Evolutionary conservation across 2,888 invertebrate genomes (phyloP).

Genomic region (Deilephila elpenor): DNA sequence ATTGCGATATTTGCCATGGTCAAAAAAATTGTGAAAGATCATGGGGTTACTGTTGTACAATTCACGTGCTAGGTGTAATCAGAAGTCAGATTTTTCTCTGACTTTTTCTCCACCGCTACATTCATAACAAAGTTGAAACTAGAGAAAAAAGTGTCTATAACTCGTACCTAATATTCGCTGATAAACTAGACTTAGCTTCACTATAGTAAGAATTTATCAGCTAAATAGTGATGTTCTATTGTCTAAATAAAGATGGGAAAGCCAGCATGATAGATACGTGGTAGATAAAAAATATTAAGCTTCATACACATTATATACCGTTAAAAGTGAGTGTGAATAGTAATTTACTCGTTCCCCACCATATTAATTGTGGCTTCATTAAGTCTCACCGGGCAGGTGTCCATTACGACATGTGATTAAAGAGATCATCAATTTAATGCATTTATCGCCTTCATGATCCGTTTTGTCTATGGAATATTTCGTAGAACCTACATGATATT

Average conservation of each 20-base stretch:
- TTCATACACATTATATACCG: neutral
- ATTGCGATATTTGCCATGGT: neutral
- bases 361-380: conserved; percentile 11
- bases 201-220: neutral
- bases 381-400: neutral
- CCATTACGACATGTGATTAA: conserved; percentile 1
- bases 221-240: neutral
- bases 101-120: too few relatives aligned
- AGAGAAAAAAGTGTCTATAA: too few relatives aligned
- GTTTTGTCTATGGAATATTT: neutral
- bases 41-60: too few relatives aligned
- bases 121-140: too few relatives aligned
- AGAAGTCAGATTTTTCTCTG: too few relatives aligned
- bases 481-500: too few relatives aligned
- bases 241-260: neutral
- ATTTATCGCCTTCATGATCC: conserved; percentile 10
- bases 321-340: neutral
- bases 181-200: too few relatives aligned
- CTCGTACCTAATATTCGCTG: too few relatives aligned
- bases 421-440: neutral
- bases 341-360: neutral
- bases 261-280: neutral
- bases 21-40: neutral
- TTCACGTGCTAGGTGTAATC: too few relatives aligned
- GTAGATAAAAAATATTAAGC: neutral